phyloP scores from a whole-genome alignment of 1,140 invertebrate genomes.

The Drosophila ananassae region DNA sequence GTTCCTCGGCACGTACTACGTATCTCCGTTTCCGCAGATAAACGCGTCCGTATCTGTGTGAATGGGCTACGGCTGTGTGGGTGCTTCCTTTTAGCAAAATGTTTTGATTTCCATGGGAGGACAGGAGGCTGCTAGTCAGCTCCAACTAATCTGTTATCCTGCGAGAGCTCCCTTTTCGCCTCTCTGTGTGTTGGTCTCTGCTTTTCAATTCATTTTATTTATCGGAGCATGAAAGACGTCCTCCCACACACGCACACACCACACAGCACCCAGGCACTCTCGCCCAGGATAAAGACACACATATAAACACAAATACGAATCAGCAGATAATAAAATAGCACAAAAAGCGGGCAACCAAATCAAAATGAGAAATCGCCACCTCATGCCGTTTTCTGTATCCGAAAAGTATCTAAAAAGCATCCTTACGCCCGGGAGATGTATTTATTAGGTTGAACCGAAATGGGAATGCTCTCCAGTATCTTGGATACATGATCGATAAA shows the following conservation, averaged over 20 bases:
- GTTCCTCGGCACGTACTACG: conserved; percentile 63
- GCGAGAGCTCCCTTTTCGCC: conserved; percentile 21
- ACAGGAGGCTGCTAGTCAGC: conserved; percentile 61
- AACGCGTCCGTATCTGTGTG: conserved; percentile 73
- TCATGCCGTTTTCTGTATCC: conserved; percentile 23
- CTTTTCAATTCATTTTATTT: conserved; percentile 82
- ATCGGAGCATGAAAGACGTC: conserved; percentile 79
- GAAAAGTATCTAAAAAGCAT: conserved; percentile 21
- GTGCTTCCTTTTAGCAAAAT: conserved; percentile 77
- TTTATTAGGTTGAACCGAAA: conserved; percentile 17
- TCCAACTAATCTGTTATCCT: conserved; percentile 80
- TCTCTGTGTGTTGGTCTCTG: conserved; percentile 48
- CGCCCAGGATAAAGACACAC: conserved; percentile 7
- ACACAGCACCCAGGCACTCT: conserved; percentile 10
- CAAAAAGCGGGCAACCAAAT: conserved; percentile 33
- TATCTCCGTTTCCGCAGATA: conserved; percentile 80
- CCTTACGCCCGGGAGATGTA: conserved; percentile 9
- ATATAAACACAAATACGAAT: conserved; percentile 49
- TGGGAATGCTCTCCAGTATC: not conserved
- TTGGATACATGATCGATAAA: not conserved
- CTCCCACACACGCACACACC: conserved; percentile 32
- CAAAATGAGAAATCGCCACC: conserved; percentile 69
- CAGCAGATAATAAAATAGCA: conserved; percentile 55
- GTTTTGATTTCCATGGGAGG: conserved; percentile 77
- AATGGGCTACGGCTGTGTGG: conserved; percentile 59